Evolutionary conservation across 2,888 invertebrate genomes (phyloP).

Genomic region (Globia sparganii): DNA sequence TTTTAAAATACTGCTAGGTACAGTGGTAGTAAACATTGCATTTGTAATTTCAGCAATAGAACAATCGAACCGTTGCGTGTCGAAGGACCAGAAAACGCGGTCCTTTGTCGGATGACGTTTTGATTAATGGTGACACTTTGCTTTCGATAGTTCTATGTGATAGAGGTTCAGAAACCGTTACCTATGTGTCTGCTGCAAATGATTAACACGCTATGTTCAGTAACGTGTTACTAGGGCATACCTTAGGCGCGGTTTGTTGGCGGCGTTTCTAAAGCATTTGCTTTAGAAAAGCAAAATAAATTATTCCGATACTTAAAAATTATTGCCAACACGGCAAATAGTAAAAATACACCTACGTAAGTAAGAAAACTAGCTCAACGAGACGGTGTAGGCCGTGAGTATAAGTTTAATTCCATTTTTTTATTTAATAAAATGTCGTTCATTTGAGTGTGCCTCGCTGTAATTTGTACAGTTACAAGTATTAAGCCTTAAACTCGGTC

Average conservation of each 20-base stretch:
- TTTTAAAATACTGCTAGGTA: conserved; percentile 26
- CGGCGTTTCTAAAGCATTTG: neutral
- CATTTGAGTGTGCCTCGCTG: conserved; percentile 4
- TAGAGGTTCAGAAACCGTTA: conserved; percentile 12
- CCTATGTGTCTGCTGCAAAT: conserved; percentile 4
- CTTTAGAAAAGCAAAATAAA: conserved; percentile 9
- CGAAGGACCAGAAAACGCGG: conserved; percentile 28
- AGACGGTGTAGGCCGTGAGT: neutral
- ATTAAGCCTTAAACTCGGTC: conserved; percentile 35
- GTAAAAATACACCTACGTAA: neutral
- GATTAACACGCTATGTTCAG: conserved; percentile 16
- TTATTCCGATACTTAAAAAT: neutral
- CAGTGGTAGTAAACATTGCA: conserved; percentile 22
- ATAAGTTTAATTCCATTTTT: neutral
- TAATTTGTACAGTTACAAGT: conserved; percentile 40
- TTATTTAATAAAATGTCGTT: conserved; percentile 27
- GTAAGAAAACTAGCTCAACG: neutral
- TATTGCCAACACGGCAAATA: neutral
- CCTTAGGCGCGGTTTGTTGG: neutral
- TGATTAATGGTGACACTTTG: conserved; percentile 46
- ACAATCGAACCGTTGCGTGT: conserved; percentile 43
- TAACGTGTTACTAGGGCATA: neutral
- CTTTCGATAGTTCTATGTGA: conserved; percentile 26
- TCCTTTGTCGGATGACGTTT: conserved; percentile 38
- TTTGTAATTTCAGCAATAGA: conserved; percentile 26